These are phyloP conservation scores for Ophiothrix spiculata DNA, from an alignment of 35 echinoderm and acorn worm genomes.

Conservation along the genomic window DNA sequence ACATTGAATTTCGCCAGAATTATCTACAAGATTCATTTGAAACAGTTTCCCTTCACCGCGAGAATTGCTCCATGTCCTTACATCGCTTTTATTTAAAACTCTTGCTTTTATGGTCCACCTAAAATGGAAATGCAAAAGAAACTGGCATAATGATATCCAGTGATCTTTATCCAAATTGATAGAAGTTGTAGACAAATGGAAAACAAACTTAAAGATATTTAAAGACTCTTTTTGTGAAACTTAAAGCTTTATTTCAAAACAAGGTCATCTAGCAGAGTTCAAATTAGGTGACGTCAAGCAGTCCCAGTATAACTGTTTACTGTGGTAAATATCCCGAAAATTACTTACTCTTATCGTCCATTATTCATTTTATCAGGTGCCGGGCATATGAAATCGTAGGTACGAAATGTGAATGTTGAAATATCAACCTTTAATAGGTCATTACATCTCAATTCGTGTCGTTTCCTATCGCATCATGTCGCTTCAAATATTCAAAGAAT, in stretches of 20 bases:
- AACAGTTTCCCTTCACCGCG: slow-evolving; percentile 93
- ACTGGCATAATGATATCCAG: background rate
- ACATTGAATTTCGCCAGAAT: slow-evolving; percentile 82
- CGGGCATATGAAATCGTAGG: background rate
- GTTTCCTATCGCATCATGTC: too few relatives aligned
- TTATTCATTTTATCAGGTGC: background rate
- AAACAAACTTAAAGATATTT: background rate
- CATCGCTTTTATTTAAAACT: slow-evolving; percentile 69
- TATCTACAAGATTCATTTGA: slow-evolving; percentile 81
- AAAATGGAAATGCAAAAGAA: background rate
- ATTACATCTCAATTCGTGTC: too few relatives aligned
- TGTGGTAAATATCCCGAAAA: background rate
- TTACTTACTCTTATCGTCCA: too few relatives aligned
- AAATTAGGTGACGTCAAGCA: too few relatives aligned
- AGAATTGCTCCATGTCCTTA: slow-evolving; percentile 90
- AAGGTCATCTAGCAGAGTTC: too few relatives aligned
- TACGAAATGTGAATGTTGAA: too few relatives aligned
- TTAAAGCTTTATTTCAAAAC: too few relatives aligned
- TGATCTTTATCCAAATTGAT: background rate
- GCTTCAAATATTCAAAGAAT: too few relatives aligned
- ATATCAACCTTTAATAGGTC: too few relatives aligned
- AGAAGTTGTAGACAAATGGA: background rate
- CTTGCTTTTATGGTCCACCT: slow-evolving; percentile 95
- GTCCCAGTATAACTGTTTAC: too few relatives aligned
- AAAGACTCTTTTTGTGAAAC: background rate